Evolutionary conservation across 2,888 invertebrate species (phyloP).

Genomic region (Unio pictorum): DNA sequence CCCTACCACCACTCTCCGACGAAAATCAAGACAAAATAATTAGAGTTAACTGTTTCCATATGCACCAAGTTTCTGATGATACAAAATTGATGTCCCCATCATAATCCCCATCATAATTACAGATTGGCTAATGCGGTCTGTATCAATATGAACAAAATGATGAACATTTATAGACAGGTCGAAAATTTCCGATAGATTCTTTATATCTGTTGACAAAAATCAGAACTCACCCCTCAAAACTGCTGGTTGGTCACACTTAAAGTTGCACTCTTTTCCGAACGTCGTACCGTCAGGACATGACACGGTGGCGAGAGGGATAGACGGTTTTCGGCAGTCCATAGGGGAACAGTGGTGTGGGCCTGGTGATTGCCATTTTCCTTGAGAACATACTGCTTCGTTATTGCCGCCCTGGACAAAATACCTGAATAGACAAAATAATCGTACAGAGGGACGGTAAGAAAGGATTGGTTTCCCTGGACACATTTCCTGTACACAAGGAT

Average conservation of each 20-base stretch:
- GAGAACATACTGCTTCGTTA: slow-evolving; percentile 38
- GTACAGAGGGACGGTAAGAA: background rate
- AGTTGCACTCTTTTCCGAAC: slow-evolving; percentile 49
- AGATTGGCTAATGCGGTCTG: no score
- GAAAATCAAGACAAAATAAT: no score
- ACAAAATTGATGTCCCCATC: no score
- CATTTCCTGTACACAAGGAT: background rate
- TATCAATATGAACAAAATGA: no score
- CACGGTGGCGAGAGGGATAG: slow-evolving; percentile 44
- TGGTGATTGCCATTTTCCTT: slow-evolving; percentile 47
- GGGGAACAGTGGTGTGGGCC: slow-evolving; percentile 47
- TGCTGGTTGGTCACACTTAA: slow-evolving; percentile 60
- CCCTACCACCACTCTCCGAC: no score
- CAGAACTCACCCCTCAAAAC: slow-evolving; percentile 43
- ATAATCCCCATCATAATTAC: no score
- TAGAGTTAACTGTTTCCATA: no score
- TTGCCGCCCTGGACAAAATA: slow-evolving; percentile 31
- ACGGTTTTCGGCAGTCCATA: slow-evolving; percentile 52
- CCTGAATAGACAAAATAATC: slow-evolving; percentile 15
- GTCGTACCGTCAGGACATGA: slow-evolving; percentile 57
- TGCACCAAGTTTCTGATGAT: no score
- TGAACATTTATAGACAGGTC: no score
- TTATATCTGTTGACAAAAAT: no score
- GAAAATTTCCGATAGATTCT: no score
- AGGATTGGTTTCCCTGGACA: background rate